Conservation (phyloP, 1,140 invertebrate species). For the Drepana arcuata region DNA sequence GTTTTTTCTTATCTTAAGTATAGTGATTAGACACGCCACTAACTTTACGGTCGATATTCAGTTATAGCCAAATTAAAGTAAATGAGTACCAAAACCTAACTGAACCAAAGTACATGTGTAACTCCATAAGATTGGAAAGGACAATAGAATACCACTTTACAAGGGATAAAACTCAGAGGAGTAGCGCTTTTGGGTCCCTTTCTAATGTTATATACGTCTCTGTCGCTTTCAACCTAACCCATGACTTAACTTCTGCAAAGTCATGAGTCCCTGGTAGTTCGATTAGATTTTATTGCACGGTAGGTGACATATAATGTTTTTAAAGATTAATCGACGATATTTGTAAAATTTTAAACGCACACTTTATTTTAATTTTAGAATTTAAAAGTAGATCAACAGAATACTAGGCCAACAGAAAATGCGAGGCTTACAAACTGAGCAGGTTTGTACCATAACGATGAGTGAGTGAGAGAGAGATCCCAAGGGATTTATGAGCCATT, state of each 20-base stretch:
- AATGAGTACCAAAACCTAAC: no score
- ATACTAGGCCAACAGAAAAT: conserved; percentile 9
- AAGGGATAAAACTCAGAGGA: background rate
- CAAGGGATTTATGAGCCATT: conserved; percentile 8
- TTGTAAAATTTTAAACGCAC: background rate
- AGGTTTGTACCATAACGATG: no score
- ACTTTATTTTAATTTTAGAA: background rate
- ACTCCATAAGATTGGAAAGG: background rate
- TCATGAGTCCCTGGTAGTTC: conserved; percentile 1
- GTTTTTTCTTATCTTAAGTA: no score
- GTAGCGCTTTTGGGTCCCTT: conserved; percentile 22
- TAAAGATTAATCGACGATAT: background rate
- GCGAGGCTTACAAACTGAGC: background rate
- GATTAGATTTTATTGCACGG: conserved; percentile 1
- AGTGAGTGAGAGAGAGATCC: conserved; percentile 6
- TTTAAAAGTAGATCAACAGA: conserved; percentile 6
- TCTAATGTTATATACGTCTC: conserved; percentile 13
- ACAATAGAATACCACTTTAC: background rate
- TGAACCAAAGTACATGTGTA: background rate
- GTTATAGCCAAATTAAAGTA: no score
- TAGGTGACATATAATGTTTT: no score
- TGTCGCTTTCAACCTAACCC: no score
- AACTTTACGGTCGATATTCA: no score
- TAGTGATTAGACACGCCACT: no score
- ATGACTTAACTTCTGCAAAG: background rate